Conservation (phyloP, 2,888 invertebrate genomes). For the Epinotia ramella region DNA sequence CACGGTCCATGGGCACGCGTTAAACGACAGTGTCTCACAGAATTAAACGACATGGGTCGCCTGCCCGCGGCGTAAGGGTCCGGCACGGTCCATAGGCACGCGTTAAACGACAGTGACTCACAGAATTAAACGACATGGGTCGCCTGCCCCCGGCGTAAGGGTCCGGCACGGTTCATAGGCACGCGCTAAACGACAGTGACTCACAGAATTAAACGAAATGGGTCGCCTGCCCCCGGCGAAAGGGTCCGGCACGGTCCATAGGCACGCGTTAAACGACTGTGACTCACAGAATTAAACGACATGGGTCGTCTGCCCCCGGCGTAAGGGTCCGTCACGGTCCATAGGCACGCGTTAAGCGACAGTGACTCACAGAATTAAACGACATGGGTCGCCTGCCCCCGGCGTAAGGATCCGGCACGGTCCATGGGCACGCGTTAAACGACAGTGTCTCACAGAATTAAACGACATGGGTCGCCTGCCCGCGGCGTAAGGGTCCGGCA, state of each 20-base stretch:
- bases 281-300: slow-evolving; percentile 36
- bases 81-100: no score
- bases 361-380: slow-evolving; percentile 34
- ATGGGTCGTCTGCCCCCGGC: slow-evolving; percentile 24
- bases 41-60: slow-evolving; percentile 30
- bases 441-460: slow-evolving; percentile 29
- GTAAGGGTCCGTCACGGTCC: slow-evolving; percentile 32
- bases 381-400: slow-evolving; percentile 26
- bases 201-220: slow-evolving; percentile 37
- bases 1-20: no score
- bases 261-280: no score
- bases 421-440: no score
- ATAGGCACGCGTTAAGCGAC: no score
- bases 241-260: no score
- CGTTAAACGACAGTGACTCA: no score
- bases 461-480: slow-evolving; percentile 24
- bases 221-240: slow-evolving; percentile 12
- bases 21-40: slow-evolving; percentile 10
- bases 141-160: slow-evolving; percentile 28
- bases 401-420: slow-evolving; percentile 28
- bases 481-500: background rate
- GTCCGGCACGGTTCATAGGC: slow-evolving; percentile 13
- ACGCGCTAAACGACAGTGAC: background rate
- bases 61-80: slow-evolving; percentile 34
- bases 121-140: slow-evolving; percentile 34